Base-by-base conservation (phyloP, 2,888 invertebrate genomes). In the Boloria euphrosyne region DNA sequence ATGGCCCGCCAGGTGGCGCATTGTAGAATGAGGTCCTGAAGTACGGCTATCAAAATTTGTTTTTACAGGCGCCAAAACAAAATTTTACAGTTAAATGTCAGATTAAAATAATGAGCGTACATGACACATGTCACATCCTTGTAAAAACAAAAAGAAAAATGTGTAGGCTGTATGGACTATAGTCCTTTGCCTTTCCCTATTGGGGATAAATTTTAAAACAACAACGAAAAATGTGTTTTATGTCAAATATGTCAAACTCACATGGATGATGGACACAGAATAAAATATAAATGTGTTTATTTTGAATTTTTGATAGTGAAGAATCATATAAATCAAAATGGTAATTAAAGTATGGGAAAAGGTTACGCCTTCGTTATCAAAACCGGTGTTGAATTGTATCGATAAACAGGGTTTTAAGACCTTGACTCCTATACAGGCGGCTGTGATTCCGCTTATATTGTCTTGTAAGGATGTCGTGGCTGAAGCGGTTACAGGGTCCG, bases 401-500 rank as follows among this genome's bases (percentile, higher is more conserved):
- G 77, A 85, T 14, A 85, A 87, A 68, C 92, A 94, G 71, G 88
- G 91, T 50, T 94, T 94, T 67, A 76, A 82, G 27, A 73, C 80
- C 22, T 94, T 94, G 93, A 94, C 94, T 4, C 94, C 94, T 0
- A 94, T 94, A 16, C 94, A 98, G 94, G 96, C 97, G 4, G 97
- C 97, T 0, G 95, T 97, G 63, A 98, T 98, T 78, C 98, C 98
- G 0, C 91, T 98, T 62, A 92, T 99, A 61, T 84, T 99, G 62
- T 94, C 95, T 10, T 96, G 97, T 76, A 99, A 98, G 87, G 99
- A 99, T 93, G 98, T 99, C 14, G 98, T 98, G 0, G 99, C 97
- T 0, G 99, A 99, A 88, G 99, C 99, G 4, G 98, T 99, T 0
- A 99, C 99, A 0, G 99, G 99, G 4, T 99, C 99, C 72, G 99